These are phyloP conservation scores for Petrosia ficiformis DNA, from an alignment of 37 sponge, comb jelly and placozoan species.

Conservation along the genomic window DNA sequence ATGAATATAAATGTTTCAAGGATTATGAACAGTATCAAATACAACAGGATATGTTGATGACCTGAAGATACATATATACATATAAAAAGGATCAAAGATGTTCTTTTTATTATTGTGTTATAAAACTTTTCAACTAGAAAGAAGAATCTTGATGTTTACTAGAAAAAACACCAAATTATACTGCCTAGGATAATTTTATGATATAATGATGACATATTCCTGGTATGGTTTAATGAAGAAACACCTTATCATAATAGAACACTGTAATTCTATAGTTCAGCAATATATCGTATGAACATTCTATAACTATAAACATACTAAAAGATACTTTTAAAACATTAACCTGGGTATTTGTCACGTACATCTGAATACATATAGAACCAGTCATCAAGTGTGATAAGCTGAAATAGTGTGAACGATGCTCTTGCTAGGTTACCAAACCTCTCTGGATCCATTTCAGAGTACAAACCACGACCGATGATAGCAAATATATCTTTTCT, in stretches of 20 bases:
- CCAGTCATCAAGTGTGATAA: conserved; percentile 94
- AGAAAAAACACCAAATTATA: too few species aligned
- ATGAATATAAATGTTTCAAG: conserved; percentile 84
- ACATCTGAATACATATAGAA: conserved; percentile 72
- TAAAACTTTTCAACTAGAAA: too few species aligned
- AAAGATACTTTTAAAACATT: neutral
- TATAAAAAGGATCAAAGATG: too few species aligned
- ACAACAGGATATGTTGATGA: conserved; percentile 77
- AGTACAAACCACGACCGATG: conserved; percentile 84
- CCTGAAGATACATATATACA: conserved; percentile 10
- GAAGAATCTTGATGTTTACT: too few species aligned
- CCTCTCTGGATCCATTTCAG: conserved; percentile 61
- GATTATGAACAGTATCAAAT: conserved; percentile 77
- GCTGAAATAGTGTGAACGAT: conserved; percentile 81
- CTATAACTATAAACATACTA: neutral
- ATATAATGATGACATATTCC: too few species aligned
- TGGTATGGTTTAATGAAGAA: too few species aligned
- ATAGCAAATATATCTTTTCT: conserved; percentile 83
- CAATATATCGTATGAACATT: too few species aligned
- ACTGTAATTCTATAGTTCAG: too few species aligned
- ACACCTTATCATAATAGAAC: too few species aligned
- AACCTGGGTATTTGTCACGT: conserved; percentile 36
- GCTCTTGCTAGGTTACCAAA: conserved; percentile 86
- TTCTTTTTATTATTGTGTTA: too few species aligned
- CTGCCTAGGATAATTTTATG: too few species aligned